These are phyloP conservation scores for Lamproptera curius DNA, from an alignment of 2,888 invertebrate species.

Conservation along the genomic window DNA sequence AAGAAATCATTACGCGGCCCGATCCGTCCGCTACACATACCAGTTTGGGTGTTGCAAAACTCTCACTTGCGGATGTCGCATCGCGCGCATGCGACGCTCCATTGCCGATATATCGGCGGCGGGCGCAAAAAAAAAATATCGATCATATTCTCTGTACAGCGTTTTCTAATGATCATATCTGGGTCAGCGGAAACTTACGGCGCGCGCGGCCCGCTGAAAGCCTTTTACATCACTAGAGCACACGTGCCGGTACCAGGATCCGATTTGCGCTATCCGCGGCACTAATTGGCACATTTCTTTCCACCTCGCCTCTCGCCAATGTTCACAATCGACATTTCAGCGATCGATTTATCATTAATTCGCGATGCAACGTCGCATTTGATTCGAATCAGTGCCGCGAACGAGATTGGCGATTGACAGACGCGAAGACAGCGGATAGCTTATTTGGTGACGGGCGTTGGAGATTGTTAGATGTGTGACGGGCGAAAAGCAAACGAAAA, in stretches of 20 bases:
- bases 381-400: constrained; percentile 54
- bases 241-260: constrained; percentile 72
- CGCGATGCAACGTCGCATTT: constrained; percentile 54
- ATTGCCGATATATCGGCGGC: constrained; percentile 67
- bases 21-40: constrained; percentile 55
- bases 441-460: constrained; percentile 60
- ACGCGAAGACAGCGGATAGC: constrained; percentile 56
- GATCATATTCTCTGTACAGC: constrained; percentile 62
- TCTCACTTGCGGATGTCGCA: constrained; percentile 74
- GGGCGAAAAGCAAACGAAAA: constrained; percentile 39
- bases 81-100: constrained; percentile 60
- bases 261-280: constrained; percentile 47
- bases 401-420: constrained; percentile 62
- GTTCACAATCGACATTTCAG: constrained; percentile 42
- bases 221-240: constrained; percentile 66
- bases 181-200: constrained; percentile 74
- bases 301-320: constrained; percentile 34
- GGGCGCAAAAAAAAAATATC: constrained; percentile 55
- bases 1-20: constrained; percentile 55
- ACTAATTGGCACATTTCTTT: constrained; percentile 56
- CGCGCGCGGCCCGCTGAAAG: constrained; percentile 65
- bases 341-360: constrained; percentile 42
- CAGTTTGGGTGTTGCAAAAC: constrained; percentile 73
- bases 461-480: constrained; percentile 42
- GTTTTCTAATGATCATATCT: constrained; percentile 73